Conservation (phyloP, 2,797 vertebrate genomes). For the Pipistrellus nathusii region DNA sequence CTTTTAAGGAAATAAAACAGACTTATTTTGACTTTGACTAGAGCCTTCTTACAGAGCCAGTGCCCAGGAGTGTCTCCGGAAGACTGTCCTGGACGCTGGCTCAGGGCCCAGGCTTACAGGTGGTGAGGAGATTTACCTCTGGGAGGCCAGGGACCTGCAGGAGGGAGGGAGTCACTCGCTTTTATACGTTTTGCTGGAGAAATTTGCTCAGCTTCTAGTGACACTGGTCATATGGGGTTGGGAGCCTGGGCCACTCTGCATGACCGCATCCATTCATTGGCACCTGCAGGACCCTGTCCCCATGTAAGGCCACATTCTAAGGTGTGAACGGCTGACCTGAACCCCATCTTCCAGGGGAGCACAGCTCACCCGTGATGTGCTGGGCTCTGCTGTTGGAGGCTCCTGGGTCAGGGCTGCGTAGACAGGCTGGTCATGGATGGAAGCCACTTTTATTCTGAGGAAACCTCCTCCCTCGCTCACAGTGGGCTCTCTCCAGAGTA, state of each 20-base stretch:
- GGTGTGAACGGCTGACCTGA: too few species aligned
- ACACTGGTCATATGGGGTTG: too few species aligned
- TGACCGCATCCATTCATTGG: too few species aligned
- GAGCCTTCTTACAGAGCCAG: not conserved
- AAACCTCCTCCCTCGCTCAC: not conserved
- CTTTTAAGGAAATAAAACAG: slow-evolving; percentile 6
- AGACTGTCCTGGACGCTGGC: not conserved
- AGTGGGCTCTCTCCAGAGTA: not conserved
- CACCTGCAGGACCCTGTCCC: too few species aligned
- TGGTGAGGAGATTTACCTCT: not conserved
- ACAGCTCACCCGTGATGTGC: too few species aligned
- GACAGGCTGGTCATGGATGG: not conserved
- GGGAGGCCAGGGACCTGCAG: not conserved
- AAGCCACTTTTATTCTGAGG: not conserved
- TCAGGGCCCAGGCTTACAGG: not conserved
- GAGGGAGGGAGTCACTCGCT: not conserved
- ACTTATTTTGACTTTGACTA: not conserved
- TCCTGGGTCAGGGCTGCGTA: not conserved
- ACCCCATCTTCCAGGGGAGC: too few species aligned
- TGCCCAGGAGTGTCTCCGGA: not conserved
- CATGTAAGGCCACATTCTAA: too few species aligned
- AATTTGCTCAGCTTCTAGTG: not conserved
- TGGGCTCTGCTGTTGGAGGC: too few species aligned
- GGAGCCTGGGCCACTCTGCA: too few species aligned
- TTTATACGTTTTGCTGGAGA: not conserved